These are phyloP conservation scores for Seira ritae DNA, from an alignment of 2,888 invertebrate species.

Conservation along the genomic window DNA sequence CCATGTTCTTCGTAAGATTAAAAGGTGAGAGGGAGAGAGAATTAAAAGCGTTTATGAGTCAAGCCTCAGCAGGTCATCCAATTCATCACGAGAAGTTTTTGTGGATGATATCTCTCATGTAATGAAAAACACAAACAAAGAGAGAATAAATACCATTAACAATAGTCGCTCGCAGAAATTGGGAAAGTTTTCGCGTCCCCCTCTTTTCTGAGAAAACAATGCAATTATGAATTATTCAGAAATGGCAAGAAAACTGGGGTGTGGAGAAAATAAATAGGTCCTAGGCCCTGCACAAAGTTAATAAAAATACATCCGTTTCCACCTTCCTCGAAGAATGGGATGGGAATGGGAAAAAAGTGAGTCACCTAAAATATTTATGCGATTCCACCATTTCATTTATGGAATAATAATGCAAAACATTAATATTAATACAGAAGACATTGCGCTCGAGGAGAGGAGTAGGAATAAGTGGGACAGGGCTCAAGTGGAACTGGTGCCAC, in stretches of 20 bases:
- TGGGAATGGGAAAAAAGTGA: not conserved
- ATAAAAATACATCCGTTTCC: slow-evolving; percentile 11
- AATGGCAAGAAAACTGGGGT: not conserved
- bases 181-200: not conserved
- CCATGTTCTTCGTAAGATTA: slow-evolving; percentile 7
- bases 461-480: not conserved
- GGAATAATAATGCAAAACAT: slow-evolving; percentile 11
- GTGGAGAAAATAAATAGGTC: not conserved
- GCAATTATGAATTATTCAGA: slow-evolving; percentile 25
- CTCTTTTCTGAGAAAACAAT: slow-evolving; percentile 22
- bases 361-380: slow-evolving; percentile 4
- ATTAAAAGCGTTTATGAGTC: not conserved
- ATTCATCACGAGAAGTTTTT: not conserved
- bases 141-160: slow-evolving; percentile 4
- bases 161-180: not conserved
- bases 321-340: slow-evolving; percentile 6
- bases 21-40: not conserved
- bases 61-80: slow-evolving; percentile 31
- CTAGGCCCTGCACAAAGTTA: slow-evolving; percentile 2
- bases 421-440: slow-evolving; percentile 4
- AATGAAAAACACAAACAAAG: not conserved
- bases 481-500: not conserved
- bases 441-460: not conserved
- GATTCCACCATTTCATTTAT: not conserved
- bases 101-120: not conserved